Evolutionary conservation across 2,888 invertebrate genomes (phyloP).

Genomic region (Meandrusa payeni): DNA sequence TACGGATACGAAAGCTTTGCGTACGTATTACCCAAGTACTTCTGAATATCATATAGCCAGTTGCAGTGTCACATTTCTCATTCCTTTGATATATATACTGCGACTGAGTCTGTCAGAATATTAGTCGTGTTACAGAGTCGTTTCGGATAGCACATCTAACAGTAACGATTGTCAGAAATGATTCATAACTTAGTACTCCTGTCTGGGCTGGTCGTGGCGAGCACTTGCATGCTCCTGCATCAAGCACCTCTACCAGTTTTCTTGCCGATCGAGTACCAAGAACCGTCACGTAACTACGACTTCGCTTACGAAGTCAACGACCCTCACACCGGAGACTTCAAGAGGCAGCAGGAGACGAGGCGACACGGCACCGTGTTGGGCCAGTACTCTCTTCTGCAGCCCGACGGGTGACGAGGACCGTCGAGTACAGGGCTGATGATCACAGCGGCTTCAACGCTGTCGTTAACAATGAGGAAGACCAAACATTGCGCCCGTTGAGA

Average conservation of each 20-base stretch:
- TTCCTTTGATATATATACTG: slow-evolving; percentile 9
- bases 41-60: slow-evolving; percentile 13
- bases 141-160: background rate
- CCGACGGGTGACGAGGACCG: slow-evolving; percentile 77
- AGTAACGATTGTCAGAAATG: background rate
- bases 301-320: slow-evolving; percentile 36
- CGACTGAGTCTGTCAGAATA: background rate
- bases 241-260: slow-evolving; percentile 34
- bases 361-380: slow-evolving; percentile 75
- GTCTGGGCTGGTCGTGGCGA: slow-evolving; percentile 48
- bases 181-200: slow-evolving; percentile 28
- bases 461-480: slow-evolving; percentile 51
- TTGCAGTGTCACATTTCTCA: slow-evolving; percentile 7
- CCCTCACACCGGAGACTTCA: slow-evolving; percentile 74
- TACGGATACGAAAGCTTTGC: no score
- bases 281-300: background rate
- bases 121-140: slow-evolving; percentile 1
- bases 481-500: background rate
- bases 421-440: slow-evolving; percentile 78
- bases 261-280: background rate
- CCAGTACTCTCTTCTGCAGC: slow-evolving; percentile 75
- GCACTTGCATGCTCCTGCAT: slow-evolving; percentile 58
- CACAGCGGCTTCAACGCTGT: slow-evolving; percentile 76
- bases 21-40: background rate
- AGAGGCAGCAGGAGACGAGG: slow-evolving; percentile 74